Evolutionary conservation across 2,888 invertebrate genomes (phyloP).

Genomic region (Drosophila imparisetae): DNA sequence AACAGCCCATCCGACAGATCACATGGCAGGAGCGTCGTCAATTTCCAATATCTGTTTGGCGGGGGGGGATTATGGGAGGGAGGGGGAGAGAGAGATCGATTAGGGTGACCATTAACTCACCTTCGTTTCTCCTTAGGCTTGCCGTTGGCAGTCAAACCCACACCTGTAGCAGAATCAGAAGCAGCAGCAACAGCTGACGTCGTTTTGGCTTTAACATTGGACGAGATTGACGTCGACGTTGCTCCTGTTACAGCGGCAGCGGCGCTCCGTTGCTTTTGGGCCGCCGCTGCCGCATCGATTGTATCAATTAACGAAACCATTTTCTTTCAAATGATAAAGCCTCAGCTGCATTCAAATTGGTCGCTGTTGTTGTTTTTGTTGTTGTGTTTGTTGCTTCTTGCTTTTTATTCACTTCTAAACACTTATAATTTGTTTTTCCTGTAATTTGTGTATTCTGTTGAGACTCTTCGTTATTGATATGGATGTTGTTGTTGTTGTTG

Average conservation of each 20-base stretch:
- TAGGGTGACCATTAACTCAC: conserved; percentile 84
- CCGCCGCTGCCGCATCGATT: conserved; percentile 73
- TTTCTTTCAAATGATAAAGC: conserved; percentile 61
- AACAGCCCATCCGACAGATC: conserved; percentile 50
- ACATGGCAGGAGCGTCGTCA: conserved; percentile 45
- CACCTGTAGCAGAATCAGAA: conserved; percentile 35
- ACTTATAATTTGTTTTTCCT: conserved; percentile 29
- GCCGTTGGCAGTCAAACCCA: conserved; percentile 75
- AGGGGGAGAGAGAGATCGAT: not conserved
- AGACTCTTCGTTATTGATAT: conserved; percentile 47
- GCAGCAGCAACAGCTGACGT: conserved; percentile 24
- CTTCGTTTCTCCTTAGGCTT: conserved; percentile 89
- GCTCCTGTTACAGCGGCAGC: conserved; percentile 50
- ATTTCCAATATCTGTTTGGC: conserved; percentile 8
- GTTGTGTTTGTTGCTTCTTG: conserved; percentile 22
- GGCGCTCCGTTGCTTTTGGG: conserved; percentile 63
- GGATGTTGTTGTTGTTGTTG: conserved; percentile 6
- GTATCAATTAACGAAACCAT: conserved; percentile 80
- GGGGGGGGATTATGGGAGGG: not conserved
- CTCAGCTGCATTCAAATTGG: conserved; percentile 65
- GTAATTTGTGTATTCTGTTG: conserved; percentile 35
- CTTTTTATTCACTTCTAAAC: conserved; percentile 9
- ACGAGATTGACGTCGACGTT: conserved; percentile 40
- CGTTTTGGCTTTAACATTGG: conserved; percentile 30
- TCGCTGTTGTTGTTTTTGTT: conserved; percentile 32